Base-by-base conservation (phyloP, 1,140 invertebrate species). In the Vanessa atalanta region DNA sequence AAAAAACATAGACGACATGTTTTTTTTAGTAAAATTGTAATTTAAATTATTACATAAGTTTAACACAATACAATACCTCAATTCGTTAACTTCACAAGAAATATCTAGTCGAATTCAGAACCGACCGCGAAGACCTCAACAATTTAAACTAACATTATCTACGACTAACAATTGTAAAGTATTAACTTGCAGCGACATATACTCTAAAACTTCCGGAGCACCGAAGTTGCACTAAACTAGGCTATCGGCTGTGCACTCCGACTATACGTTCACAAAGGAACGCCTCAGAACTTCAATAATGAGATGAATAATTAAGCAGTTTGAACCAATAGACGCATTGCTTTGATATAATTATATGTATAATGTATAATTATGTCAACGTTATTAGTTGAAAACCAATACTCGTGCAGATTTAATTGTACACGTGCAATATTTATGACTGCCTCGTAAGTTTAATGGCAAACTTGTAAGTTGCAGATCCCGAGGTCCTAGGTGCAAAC, bases 221-320 rank as follows among this genome's bases (percentile, higher is more conserved):
- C 71, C 70, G 50, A 82, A 89, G 72, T 77, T 72, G 64, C 70
- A 83, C 64, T 78, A 78, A 88, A 88, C 82, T 88, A 85, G 85
- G 87, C 81, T 87, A 88, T 88, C 83, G 83, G 75, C 78, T 73
- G 76, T 75, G 79, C 81, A 79, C 76, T 76, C 76, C 70, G 77
- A 75, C 77, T 79, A 77, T 73, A 79, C 74, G 74, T 80, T 76
- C 77, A 87, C 83, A 85, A 88, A 87, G 86, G 84, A 84, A 84
- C 81, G 83, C 80, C 76, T 80, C 79, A 76, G 80, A 83, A 89
- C 83, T 88, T 88, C 80, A 84, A 83, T 89, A 90, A 90, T 90
- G 83, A 89, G 85, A 88, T 88, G 85, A 89, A 88, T 90, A 89
- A 90, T 90, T 89, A 88, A 89, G 83, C 85, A 83, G 83, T 70